Evolutionary conservation across 1,140 invertebrate species (phyloP), one percentile per base, ranked within the genome.

Genomic region (Solenopsis invicta): DNA sequence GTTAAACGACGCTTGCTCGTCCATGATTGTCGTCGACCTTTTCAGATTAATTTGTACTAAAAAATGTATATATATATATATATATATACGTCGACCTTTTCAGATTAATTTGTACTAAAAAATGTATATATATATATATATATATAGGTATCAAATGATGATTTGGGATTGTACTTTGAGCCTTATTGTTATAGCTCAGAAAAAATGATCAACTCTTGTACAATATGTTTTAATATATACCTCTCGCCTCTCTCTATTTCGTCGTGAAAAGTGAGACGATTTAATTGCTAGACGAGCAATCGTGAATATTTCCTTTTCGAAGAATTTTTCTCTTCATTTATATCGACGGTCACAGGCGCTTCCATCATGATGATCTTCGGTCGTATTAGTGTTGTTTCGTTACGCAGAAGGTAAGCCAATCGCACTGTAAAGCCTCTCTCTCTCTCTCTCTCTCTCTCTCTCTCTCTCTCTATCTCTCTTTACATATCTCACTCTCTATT

Each of bases 341-440:
- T 87, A 87, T 84, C 56, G 34, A 78, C 61, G 54, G 87, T 87
- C 66, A 85, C 45, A 89, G 61, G 45, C 62, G 74, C 85, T 89
- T 89, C 71, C 78, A 21, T 89, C 71, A 87, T 52, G 80, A 78
- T 62, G 88, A 88, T 87, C 78, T 80, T 85, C 78, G 67, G 59
- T 90, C 59, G 67, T 86, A 87, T 93, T 91, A 75, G 84, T 88
- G 85, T 86, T 86, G 71, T 93, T 90, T 93, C 90, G 61, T 93
- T 92, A 85, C 71, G 69, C 52, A 74, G 93, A 90, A 94, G 93
- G 93, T 94, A 94, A 94, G 93, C 86, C 69, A 87, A 90, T 75
- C 84, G 87, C 88, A 90, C 87, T 90, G 89, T 89, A 86, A 90
- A 89, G 78, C 89, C 87, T 76, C 77, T 87, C 86, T 88, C 54